These are phyloP conservation scores for Numenius arquata DNA, from an alignment of 2,113 vertebrate species.

Conservation along the genomic window DNA sequence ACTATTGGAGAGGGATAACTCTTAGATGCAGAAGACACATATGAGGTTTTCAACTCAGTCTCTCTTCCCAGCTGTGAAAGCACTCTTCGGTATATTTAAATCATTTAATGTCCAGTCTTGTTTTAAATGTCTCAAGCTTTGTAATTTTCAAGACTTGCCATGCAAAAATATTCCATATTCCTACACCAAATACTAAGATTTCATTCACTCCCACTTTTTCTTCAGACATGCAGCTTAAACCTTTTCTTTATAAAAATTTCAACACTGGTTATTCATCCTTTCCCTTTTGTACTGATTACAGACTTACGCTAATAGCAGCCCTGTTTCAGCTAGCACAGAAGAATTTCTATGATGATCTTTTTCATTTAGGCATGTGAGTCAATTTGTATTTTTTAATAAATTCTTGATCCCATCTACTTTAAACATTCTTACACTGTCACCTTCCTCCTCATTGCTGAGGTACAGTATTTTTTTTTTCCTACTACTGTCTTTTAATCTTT, in stretches of 20 bases:
- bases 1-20: background rate
- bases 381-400: background rate
- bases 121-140: background rate
- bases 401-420: background rate
- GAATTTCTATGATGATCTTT: background rate
- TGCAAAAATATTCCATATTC: background rate
- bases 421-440: background rate
- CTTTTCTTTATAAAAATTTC: background rate
- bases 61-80: background rate
- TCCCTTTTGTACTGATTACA: background rate
- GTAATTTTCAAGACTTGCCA: background rate
- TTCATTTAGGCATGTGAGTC: background rate
- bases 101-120: background rate
- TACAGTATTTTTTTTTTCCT: background rate
- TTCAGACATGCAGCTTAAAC: background rate
- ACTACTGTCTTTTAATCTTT: background rate
- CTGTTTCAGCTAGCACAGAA: background rate
- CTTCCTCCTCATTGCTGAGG: background rate
- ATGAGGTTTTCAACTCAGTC: background rate
- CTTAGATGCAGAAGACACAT: background rate
- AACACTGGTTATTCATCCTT: background rate
- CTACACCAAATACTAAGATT: background rate
- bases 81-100: background rate
- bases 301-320: background rate
- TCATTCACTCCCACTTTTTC: background rate